Conservation (phyloP, 2,113 vertebrate genomes). For the Zosterops lateralis region DNA sequence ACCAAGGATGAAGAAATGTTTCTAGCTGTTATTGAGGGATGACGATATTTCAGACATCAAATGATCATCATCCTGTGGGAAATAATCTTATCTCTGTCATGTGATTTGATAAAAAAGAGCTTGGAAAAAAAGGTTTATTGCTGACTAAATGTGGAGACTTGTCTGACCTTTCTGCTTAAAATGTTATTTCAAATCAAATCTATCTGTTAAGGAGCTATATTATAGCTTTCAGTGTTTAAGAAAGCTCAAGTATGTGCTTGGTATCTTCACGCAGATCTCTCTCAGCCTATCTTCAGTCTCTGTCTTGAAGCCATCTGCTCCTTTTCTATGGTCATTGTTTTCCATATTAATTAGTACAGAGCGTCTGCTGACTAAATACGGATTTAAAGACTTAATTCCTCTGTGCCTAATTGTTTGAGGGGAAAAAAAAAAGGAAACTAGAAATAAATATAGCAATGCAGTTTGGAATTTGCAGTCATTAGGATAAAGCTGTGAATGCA, state of each 20-base stretch:
- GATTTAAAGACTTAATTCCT: slow-evolving; percentile 48
- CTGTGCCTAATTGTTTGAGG: background rate
- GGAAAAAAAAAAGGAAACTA: background rate
- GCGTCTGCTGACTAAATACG: slow-evolving; percentile 31
- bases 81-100: background rate
- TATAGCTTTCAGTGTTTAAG: background rate
- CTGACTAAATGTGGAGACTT: background rate
- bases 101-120: background rate
- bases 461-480: slow-evolving; percentile 46
- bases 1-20: background rate
- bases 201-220: background rate
- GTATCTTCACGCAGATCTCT: background rate
- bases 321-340: slow-evolving; percentile 42
- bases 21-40: background rate
- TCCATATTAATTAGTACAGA: slow-evolving; percentile 41
- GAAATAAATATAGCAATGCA: background rate
- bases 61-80: background rate
- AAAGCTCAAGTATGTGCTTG: background rate
- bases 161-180: slow-evolving; percentile 23
- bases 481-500: slow-evolving; percentile 39
- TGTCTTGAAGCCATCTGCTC: slow-evolving; percentile 28
- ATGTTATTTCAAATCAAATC: slow-evolving; percentile 1
- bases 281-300: background rate
- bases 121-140: background rate
- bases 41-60: background rate